These are phyloP conservation scores for Nyctereutes procyonoides DNA, from an alignment of 2,113 vertebrate species.

Conservation along the genomic window DNA sequence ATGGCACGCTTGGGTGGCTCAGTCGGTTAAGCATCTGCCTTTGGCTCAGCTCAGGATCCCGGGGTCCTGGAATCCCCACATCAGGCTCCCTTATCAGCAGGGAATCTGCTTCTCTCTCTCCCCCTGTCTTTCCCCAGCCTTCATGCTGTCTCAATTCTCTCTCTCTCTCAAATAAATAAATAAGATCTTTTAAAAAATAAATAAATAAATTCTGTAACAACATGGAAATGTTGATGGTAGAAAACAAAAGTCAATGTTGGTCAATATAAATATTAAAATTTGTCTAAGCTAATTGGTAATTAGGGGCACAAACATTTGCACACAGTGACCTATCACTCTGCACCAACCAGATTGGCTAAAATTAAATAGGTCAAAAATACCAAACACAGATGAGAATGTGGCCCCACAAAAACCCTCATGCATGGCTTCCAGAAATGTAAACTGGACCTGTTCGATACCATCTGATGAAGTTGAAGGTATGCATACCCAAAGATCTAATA, in stretches of 20 bases:
- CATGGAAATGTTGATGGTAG: background rate
- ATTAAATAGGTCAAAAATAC: background rate
- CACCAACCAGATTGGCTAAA: background rate
- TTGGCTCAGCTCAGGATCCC: too few species aligned
- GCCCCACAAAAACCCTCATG: background rate
- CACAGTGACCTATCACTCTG: background rate
- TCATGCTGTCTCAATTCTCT: too few species aligned
- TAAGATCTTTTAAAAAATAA: too few species aligned
- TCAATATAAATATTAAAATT: constrained; percentile 4
- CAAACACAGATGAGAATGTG: background rate
- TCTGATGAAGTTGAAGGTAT: background rate
- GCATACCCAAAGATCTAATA: background rate
- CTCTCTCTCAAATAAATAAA: too few species aligned
- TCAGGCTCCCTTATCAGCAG: too few species aligned
- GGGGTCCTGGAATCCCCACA: too few species aligned
- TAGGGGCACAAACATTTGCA: background rate
- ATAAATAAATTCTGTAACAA: background rate
- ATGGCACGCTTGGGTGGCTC: background rate
- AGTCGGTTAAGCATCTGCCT: too few species aligned
- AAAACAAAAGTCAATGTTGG: background rate
- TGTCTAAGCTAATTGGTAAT: background rate
- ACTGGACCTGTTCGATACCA: background rate
- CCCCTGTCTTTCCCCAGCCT: too few species aligned
- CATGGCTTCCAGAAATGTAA: background rate
- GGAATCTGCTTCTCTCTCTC: too few species aligned